These are phyloP conservation scores for Drosophila saltans DNA, from an alignment of 1,140 invertebrate species.

Conservation along the genomic window DNA sequence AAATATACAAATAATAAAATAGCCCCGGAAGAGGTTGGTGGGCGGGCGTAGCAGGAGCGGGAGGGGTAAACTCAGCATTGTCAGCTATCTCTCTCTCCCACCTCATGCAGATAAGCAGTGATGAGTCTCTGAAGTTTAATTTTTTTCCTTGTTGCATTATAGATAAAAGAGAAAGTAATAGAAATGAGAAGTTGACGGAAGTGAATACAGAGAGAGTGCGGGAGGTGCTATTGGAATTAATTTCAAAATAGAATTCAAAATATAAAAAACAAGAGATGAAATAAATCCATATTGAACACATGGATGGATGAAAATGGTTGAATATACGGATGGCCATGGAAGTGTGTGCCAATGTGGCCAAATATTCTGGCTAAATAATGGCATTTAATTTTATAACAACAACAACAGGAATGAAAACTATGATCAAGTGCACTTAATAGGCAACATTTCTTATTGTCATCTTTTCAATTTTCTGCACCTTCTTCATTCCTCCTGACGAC, in stretches of 20 bases:
- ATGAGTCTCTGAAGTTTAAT: constrained; percentile 6
- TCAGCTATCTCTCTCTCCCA: constrained; percentile 10
- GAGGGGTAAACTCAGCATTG: background rate
- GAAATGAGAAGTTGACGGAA: constrained; percentile 52
- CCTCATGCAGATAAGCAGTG: constrained; percentile 22
- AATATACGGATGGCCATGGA: background rate
- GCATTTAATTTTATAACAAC: constrained; percentile 1
- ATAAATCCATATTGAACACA: constrained; percentile 12
- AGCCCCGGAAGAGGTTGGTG: constrained; percentile 2
- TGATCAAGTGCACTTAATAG: background rate
- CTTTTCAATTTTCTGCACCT: background rate
- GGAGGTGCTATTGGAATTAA: constrained; percentile 19
- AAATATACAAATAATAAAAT: constrained; percentile 57
- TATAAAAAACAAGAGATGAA: constrained; percentile 4
- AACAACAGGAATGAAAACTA: background rate
- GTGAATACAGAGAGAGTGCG: constrained; percentile 19
- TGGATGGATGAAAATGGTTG: constrained; percentile 3
- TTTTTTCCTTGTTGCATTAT: constrained; percentile 40
- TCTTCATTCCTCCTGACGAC: constrained; percentile 13
- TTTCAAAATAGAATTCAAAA: constrained; percentile 54
- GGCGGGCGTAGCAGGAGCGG: background rate
- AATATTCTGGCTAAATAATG: background rate
- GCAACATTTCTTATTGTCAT: background rate
- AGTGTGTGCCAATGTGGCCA: constrained; percentile 3
- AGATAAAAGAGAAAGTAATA: constrained; percentile 80